Evolutionary conservation across 2,888 invertebrate species (phyloP), one percentile per base, ranked within the genome.

Genomic region (Eupsilia transversa): DNA sequence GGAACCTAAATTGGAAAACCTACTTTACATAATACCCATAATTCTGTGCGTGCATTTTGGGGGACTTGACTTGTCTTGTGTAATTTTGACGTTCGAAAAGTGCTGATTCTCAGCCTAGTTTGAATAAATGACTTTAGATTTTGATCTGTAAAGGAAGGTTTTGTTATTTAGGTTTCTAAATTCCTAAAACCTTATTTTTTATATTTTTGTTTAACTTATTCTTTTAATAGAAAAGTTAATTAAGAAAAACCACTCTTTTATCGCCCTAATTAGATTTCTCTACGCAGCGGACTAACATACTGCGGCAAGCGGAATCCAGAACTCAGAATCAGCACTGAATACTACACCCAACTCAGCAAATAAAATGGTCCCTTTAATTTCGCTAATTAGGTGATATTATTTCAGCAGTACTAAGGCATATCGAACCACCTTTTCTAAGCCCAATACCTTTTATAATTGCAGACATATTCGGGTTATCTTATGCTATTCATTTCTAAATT

Each of bases 251-350:
- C 9, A 23, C 9, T 23, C 20, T 9, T 46, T 49, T 6, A 35
- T 43, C n/a, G 49, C 52, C 10, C 46, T 57, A 43, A 43, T 41
- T 27, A 57, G 30, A 68, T 68, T 43, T 41, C 3, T 33, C 20
- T 57, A 30, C 41, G 41, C 41, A 17, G 68, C n/a, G 23, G 14
- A 68, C 30, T 68, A 68, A 49, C n/a, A 57, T 57, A 61, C n/a
- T n/a, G n/a, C n/a, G n/a, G 10, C 9, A 49, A 49, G 9, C n/a
- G 10, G n/a, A n/a, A n/a, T 12, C 23, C 43, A 59, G 49, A 66
- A 38, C n/a, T n/a, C n/a, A 38, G 30, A 41, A 14, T 10, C n/a
- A 38, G 52, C 30, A 41, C n/a, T 2, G 38, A 38, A 67, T 41
- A 30, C 27, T 52, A 0, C n/a, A 52, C n/a, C 10, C 4, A n/a